Evolutionary conservation across 1,140 invertebrate genomes (phyloP).

Genomic region (Brachionus calyciflorus): DNA sequence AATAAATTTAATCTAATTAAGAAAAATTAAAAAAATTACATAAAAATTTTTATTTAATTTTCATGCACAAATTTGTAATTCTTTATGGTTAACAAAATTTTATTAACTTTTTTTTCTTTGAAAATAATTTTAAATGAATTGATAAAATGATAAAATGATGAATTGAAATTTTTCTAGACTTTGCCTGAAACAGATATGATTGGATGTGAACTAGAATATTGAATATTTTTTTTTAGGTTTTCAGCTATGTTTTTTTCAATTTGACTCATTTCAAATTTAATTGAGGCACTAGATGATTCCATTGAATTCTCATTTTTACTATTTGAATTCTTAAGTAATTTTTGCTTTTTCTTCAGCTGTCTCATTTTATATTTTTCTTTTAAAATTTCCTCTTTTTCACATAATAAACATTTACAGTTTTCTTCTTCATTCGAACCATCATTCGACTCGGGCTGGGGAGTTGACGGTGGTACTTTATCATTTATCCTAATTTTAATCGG

Average conservation of each 20-base stretch:
- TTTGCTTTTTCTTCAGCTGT: background rate
- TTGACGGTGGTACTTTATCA: conserved; percentile 7
- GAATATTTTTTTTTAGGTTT: background rate
- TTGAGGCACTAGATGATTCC: background rate
- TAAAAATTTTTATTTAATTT: too few species aligned
- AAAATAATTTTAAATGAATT: too few species aligned
- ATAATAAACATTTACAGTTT: conserved; percentile 18
- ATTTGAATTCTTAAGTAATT: background rate
- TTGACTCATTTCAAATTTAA: background rate
- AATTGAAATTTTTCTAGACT: too few species aligned
- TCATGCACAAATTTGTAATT: too few species aligned
- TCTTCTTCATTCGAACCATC: too few species aligned
- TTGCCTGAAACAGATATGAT: background rate
- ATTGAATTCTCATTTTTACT: too few species aligned
- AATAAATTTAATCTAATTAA: too few species aligned
- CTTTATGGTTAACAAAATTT: too few species aligned
- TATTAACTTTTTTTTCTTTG: too few species aligned
- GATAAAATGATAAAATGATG: too few species aligned
- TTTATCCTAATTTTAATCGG: background rate
- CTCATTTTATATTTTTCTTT: background rate
- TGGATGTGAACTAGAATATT: conserved; percentile 30
- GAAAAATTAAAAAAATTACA: too few species aligned
- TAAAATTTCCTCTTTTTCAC: background rate
- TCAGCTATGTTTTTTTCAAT: conserved; percentile 7
- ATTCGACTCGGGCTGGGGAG: background rate